Conservation (phyloP, 2,797 vertebrate genomes). For the Pteropus rufus region DNA sequence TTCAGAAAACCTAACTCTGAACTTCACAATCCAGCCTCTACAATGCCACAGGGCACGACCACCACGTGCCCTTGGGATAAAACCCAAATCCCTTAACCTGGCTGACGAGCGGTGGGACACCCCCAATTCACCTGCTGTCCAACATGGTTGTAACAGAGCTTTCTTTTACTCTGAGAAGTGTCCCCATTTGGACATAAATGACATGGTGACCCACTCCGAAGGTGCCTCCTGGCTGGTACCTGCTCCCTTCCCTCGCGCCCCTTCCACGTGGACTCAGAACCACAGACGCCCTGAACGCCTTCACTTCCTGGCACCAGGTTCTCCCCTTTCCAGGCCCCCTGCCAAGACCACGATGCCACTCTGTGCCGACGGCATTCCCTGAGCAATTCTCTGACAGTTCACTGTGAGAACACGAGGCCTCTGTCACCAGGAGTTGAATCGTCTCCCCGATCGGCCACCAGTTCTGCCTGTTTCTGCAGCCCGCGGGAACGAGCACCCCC, state of each 20-base stretch:
- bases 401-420: background rate
- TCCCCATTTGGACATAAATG: background rate
- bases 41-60: background rate
- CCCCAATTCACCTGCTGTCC: background rate
- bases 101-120: background rate
- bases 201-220: background rate
- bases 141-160: background rate
- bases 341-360: background rate
- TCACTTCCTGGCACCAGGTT: background rate
- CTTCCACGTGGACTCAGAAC: background rate
- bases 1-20: background rate
- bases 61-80: background rate
- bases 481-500: too few relatives aligned
- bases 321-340: background rate
- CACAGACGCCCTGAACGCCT: background rate
- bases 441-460: background rate
- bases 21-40: background rate
- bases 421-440: background rate
- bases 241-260: background rate
- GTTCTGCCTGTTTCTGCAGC: background rate
- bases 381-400: background rate
- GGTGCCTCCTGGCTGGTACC: background rate
- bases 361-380: background rate
- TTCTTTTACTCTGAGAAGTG: background rate
- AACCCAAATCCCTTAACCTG: background rate